These are phyloP conservation scores for Atherinosoma microstoma DNA, from an alignment of 2,797 vertebrate genomes.

Conservation along the genomic window DNA sequence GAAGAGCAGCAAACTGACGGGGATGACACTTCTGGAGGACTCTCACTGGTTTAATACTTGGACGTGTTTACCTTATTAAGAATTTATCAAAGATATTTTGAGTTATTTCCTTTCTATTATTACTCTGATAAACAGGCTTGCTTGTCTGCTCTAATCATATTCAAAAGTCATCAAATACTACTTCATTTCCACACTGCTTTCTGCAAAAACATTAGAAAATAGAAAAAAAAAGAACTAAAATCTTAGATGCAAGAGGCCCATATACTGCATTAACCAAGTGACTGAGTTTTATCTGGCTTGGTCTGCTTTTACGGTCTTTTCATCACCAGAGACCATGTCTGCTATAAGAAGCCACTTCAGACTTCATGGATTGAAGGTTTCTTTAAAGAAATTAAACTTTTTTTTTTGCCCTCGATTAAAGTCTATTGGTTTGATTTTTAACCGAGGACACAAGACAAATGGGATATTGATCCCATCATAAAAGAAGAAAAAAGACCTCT, in stretches of 20 bases:
- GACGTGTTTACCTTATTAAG: not conserved
- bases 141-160: not conserved
- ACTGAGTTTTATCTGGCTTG: not conserved
- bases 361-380: not conserved
- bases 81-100: not conserved
- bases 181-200: not conserved
- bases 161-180: not conserved
- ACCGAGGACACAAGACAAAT: conserved; percentile 1
- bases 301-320: conserved; percentile 9
- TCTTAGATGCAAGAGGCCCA: not conserved
- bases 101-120: conserved; percentile 12
- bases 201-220: not conserved
- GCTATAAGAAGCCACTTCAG: not conserved
- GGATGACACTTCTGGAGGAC: not conserved
- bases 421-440: not conserved
- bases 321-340: conserved; percentile 7
- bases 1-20: not conserved
- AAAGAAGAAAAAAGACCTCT: not conserved
- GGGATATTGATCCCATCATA: not conserved
- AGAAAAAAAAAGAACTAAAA: not conserved
- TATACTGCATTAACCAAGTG: not conserved
- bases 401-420: not conserved
- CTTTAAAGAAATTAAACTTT: not conserved
- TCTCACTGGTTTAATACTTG: not conserved
- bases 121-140: not conserved